Base-by-base conservation (phyloP, 2,797 vertebrate species). In the Oryzias sinensis region DNA sequence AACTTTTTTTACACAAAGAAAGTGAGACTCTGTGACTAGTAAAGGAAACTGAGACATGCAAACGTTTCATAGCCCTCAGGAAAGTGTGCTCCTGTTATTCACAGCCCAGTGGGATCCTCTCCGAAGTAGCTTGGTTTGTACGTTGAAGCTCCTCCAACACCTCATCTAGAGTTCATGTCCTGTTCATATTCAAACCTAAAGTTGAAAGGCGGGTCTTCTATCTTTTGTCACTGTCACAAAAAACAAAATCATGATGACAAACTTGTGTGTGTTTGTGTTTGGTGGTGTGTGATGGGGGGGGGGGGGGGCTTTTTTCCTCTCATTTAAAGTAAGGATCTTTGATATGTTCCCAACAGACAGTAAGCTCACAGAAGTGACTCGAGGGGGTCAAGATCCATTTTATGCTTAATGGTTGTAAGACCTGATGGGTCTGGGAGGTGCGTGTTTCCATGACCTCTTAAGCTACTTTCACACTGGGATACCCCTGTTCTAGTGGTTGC, bases 331-430 rank as follows among this genome's bases (percentile, higher is more conserved):
- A 45, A 72, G 49, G 54, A 42, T 76, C 77, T 72, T 59, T 76
- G 73, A 70, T 67, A 70, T 73, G 60, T 68, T 29, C 58, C 48
- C 62, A 67, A 72, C 71, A 82, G 50, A 69, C 59, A 25, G 49
- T 27, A 43, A 29, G 69, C 73, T 70, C 6, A 16, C 53, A 60
- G 48, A 20, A 5, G 40, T 55, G 61, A 42, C 72, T 72, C 44
- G 47, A 57, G n/a, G 72, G 76, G 67, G 80, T 56, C 42, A 5
- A 46, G 51, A 17, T 67, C 63, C 53, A 63, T n/a, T 80, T 77
- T 68, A 80, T 83, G 74, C 74, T 80, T 50, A 3, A 37, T 70
- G 62, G 65, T 45, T 81, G 74, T 62, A 49, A 62, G 55, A 79
- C 69, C 76, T 71, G 69, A 71, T 62, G 74, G 68, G 70, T 74